Evolutionary conservation across 1,140 invertebrate genomes (phyloP), one percentile per base, ranked within the genome.

Genomic region (Coenobita brevimanus): DNA sequence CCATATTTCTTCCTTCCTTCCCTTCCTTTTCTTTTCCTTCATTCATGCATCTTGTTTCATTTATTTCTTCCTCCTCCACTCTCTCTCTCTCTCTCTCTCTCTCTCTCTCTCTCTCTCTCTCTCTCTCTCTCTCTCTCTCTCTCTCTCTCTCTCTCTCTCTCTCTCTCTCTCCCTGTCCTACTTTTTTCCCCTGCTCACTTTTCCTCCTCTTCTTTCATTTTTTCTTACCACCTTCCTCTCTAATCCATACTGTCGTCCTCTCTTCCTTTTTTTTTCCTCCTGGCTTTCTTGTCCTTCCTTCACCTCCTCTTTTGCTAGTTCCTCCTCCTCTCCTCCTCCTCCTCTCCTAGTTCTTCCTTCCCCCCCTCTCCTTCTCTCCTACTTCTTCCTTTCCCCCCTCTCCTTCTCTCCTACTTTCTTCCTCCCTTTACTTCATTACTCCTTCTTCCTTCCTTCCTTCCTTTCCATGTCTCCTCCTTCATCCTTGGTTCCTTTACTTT

Each of bases 61-160:
- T 1, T 38, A 10, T n/a, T 6, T 21, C 62, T 21, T 6, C n/a
- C 54, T n/a, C n/a, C n/a, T n/a, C 64, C n/a, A 13, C 54, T n/a
- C n/a, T 57, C 54, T n/a, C 4, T 64, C 21, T 3, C 24, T 69
- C 2, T 27, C 21, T 69, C n/a, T 21, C 64, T 17, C n/a, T 10
- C 13, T 15, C 46, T 24, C 33, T 76, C 50, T 76, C 41, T 3
- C 43, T 50, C 75, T n/a, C 24, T 78, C 75, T 17, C 43, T 81
- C 24, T 43, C 73, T 38, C 73, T 43, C 73, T 38, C 27, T 69
- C 67, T 69, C 67, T 69, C 67, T 69, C 67, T 69, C 73, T 76
- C 73, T 76, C 73, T 76, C 73, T 76, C 73, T 76, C 73, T 76
- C 73, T 76, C 73, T 76, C 73, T 76, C 73, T 76, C 73, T 76